Evolutionary conservation across 2,797 vertebrate genomes (phyloP).

Genomic region (Myripristis murdjan): DNA sequence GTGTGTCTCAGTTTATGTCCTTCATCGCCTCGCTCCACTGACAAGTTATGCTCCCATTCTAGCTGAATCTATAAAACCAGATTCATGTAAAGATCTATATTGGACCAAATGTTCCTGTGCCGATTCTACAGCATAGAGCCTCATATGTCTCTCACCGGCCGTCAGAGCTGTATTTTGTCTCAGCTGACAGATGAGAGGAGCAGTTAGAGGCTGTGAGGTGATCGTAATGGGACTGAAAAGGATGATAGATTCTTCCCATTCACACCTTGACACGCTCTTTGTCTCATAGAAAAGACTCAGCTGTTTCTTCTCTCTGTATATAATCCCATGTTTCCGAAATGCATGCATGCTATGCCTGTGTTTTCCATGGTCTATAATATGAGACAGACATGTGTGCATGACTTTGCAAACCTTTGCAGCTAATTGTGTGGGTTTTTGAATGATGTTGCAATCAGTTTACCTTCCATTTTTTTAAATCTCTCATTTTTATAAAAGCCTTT

Average conservation of each 20-base stretch:
- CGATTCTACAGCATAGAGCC: constrained; percentile 8
- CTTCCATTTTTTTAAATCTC: too few species aligned
- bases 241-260: constrained; percentile 50
- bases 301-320: constrained; percentile 7
- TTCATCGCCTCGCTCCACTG: not conserved
- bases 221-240: constrained; percentile 47
- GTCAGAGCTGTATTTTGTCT: constrained; percentile 11
- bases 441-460: too few species aligned
- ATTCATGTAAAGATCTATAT: constrained; percentile 2
- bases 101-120: constrained; percentile 28
- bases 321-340: not conserved
- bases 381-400: not conserved
- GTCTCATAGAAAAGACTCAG: constrained; percentile 32
- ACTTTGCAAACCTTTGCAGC: too few species aligned
- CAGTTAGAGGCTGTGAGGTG: constrained; percentile 21
- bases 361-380: not conserved
- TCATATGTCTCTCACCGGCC: constrained; percentile 13
- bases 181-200: constrained; percentile 29
- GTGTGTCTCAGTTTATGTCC: not conserved
- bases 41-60: constrained; percentile 16
- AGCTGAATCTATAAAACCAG: constrained; percentile 27
- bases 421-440: too few species aligned
- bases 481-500: too few species aligned
- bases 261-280: constrained; percentile 26
- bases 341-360: not conserved